phyloP scores from a whole-genome alignment of 2,797 vertebrate species.

The Hippoglossus hippoglossus region DNA sequence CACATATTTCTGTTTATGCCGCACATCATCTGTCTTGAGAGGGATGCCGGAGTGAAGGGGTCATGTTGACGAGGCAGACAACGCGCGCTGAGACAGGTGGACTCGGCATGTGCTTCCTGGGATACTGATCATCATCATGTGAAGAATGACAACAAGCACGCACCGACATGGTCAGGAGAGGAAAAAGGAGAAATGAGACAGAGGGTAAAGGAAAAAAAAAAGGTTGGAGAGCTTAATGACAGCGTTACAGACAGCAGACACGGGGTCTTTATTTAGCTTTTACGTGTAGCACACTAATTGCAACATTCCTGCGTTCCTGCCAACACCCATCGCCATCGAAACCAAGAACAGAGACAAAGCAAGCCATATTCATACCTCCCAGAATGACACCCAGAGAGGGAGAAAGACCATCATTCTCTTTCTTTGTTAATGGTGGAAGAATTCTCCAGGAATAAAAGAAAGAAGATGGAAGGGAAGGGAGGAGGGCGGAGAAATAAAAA shows the following conservation, averaged over 20 bases:
- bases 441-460: conserved; percentile 6
- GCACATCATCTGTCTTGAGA: conserved; percentile 48
- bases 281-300: conserved; percentile 59
- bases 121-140: conserved; percentile 72
- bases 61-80: conserved; percentile 25
- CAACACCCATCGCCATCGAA: conserved; percentile 36
- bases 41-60: conserved; percentile 17
- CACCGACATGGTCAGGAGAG: conserved; percentile 25
- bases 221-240: conserved; percentile 56
- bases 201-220: conserved; percentile 4
- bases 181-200: conserved; percentile 33
- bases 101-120: conserved; percentile 37
- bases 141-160: conserved; percentile 61
- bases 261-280: conserved; percentile 49
- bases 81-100: neutral
- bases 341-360: conserved; percentile 35
- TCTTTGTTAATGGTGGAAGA: conserved; percentile 34
- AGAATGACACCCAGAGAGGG: conserved; percentile 10
- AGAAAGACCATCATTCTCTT: conserved; percentile 21
- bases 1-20: conserved; percentile 60
- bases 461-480: neutral
- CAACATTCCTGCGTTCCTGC: conserved; percentile 47
- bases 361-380: conserved; percentile 20
- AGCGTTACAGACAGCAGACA: conserved; percentile 49
- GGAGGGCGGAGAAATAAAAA: conserved; percentile 29